A percentile compares a stretch with the other conserved stretches of the same genome.
These are phyloP conservation scores for Horisme vitalbata DNA, from an alignment of 2,888 invertebrate species.

Conservation along the genomic window DNA sequence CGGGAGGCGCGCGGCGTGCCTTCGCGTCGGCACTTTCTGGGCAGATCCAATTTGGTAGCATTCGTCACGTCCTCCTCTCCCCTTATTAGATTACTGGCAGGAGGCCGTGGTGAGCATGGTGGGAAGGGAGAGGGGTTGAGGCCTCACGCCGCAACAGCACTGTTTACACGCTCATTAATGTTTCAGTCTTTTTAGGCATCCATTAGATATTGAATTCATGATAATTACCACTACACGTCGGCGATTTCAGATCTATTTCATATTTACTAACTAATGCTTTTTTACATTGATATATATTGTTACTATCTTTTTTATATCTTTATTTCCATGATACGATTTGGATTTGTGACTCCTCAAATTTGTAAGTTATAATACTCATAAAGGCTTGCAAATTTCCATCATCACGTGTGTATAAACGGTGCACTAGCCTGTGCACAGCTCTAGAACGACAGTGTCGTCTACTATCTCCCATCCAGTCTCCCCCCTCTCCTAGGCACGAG, in stretches of 20 bases:
- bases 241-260: too few relatives aligned
- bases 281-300: too few relatives aligned
- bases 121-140: too few relatives aligned
- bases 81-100: conserved; percentile 11
- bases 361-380: too few relatives aligned
- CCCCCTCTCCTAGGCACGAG: conserved; percentile 18
- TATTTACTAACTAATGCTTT: too few relatives aligned
- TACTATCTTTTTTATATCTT: too few relatives aligned
- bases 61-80: conserved; percentile 24
- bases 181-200: not conserved
- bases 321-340: too few relatives aligned
- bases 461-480: conserved; percentile 23
- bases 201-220: not conserved
- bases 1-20: not conserved
- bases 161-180: conserved; percentile 15
- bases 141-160: conserved; percentile 10
- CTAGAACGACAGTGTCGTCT: conserved; percentile 30
- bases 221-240: too few relatives aligned
- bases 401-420: too few relatives aligned
- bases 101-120: not conserved
- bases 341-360: too few relatives aligned
- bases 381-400: too few relatives aligned
- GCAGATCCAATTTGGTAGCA: conserved; percentile 16
- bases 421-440: too few relatives aligned
- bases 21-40: conserved; percentile 6